Base-by-base conservation (phyloP, 1,140 invertebrate genomes). In the Bombus turneri region DNA sequence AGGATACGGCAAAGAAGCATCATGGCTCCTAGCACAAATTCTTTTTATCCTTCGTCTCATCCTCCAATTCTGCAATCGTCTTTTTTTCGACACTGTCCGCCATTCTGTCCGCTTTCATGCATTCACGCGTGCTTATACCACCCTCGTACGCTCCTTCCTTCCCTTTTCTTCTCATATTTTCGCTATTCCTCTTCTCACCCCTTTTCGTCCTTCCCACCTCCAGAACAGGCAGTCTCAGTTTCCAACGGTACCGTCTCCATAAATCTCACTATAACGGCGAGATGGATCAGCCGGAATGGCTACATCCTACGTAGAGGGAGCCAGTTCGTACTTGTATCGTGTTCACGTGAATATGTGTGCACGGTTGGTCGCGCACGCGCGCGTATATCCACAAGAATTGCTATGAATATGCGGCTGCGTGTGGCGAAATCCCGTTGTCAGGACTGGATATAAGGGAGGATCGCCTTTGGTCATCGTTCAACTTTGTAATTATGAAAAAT, bases 231-330 rank as follows among this genome's bases (percentile, higher is more conserved):
- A 84, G 85, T 89, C 92, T 93, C 85, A 86, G 90, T 91, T 88
- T 88, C 86, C 82, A 88, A 77, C 90, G 82, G 91, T 91, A 88
- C 91, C 91, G 91, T 95, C 94, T 94, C 92, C 94, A 95, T 95
- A 95, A 95, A 95, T 95, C 94, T 94, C 92, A 92, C 92, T 94
- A 93, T 94, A 94, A 93, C 93, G 93, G 93, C 91, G 89, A 93
- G 94, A 94, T 93, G 94, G 94, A 95, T 95, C 94, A 94, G 92
- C 89, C 87, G 92, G 92, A 93, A 93, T 92, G 92, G 93, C 91
- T 93, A 93, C 91, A 92, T 95, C 92, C 91, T 47, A 89, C 77
- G 87, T 39, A 31, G 83, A 82, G 79, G 68, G 85, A 86, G 76
- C 78, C 72, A 66, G 68, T n/a, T 22, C 78, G 83, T 76, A 53